Conservation (phyloP, 1,140 invertebrate species). For the Aphaenogaster floridana region DNA sequence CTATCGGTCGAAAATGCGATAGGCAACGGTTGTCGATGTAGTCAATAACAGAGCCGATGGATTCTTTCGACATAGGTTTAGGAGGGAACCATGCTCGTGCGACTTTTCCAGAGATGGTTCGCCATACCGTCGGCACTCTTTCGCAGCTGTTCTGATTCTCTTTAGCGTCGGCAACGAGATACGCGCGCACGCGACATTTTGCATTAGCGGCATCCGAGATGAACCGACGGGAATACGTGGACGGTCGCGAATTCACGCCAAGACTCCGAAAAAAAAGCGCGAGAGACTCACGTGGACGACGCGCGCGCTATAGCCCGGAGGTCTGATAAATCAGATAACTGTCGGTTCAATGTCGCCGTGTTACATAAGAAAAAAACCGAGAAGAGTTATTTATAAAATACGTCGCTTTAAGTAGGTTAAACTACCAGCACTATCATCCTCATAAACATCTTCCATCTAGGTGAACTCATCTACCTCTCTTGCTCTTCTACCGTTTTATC, state of each 20-base stretch:
- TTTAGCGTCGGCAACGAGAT: not conserved
- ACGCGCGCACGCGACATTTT: not conserved
- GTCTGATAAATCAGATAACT: slow-evolving; percentile 56
- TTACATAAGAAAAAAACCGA: slow-evolving; percentile 57
- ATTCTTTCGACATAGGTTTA: not conserved
- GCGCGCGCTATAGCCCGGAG: not conserved
- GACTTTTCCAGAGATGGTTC: not conserved
- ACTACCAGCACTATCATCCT: slow-evolving; percentile 27
- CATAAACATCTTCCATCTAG: not conserved
- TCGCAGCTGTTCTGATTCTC: not conserved
- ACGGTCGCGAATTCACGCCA: not conserved
- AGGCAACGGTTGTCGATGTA: not conserved
- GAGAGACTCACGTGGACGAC: not conserved
- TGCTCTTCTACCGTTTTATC: not conserved
- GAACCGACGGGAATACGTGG: slow-evolving; percentile 9
- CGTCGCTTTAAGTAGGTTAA: slow-evolving; percentile 48
- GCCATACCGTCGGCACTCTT: not conserved
- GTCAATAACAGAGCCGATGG: not conserved
- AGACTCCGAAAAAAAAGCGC: not conserved
- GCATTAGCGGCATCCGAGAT: not conserved
- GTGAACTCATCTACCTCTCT: not conserved
- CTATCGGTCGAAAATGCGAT: not conserved
- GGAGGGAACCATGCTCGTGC: not conserved
- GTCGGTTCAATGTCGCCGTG: not conserved
- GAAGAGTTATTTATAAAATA: slow-evolving; percentile 43